Evolutionary conservation across 2,888 invertebrate genomes (phyloP), one percentile per base, ranked within the genome.

Genomic region (Aricia artaxerxes): DNA sequence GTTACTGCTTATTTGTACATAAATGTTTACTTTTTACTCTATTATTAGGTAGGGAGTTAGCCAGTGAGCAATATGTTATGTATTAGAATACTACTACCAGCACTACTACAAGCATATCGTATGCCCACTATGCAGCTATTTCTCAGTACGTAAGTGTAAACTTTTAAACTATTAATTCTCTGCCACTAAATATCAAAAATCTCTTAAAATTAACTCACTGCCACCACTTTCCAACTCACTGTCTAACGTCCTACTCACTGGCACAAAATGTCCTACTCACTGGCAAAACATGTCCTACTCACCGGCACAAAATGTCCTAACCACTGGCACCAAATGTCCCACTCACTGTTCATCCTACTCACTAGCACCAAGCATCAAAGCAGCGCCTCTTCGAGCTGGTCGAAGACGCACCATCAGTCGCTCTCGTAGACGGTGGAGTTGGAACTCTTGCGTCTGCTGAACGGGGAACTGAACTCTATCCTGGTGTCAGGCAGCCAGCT

Each of bases 401-500:
- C 89, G 89, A 91, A 90, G 87, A 84, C 90, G 86, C 88, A 89
- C 90, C 91, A 92, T 94, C 94, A 95, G 89, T 95, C 94, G 83
- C 94, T 94, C 82, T 94, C 95, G 87, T 92, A 94, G 81, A 94
- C 89, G 0, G 94, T 94, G 1, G 94, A 94, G 85, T 91, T 93
- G 80, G 94, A 93, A 83, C 94, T 94, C 85, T 89, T 89, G 11
- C 94, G 90, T 24, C 92, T 91, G 80, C 89, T 90, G 88, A 91
- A 92, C 2, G 92, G 92, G 1, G 93, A 92, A 82, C 90, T 87
- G 87, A 94, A 93, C 85, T 94, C 94, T 78, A 93, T 88, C 86
- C 93, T 92, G 87, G 92, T 91, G 81, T 93, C 93, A n/a, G 94
- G 94, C 61, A 95, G 87, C 94, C 94, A 94, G 88, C 93, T 89